Conservation (phyloP, 2,797 vertebrate genomes). For the Acanthopagrus latus region DNA sequence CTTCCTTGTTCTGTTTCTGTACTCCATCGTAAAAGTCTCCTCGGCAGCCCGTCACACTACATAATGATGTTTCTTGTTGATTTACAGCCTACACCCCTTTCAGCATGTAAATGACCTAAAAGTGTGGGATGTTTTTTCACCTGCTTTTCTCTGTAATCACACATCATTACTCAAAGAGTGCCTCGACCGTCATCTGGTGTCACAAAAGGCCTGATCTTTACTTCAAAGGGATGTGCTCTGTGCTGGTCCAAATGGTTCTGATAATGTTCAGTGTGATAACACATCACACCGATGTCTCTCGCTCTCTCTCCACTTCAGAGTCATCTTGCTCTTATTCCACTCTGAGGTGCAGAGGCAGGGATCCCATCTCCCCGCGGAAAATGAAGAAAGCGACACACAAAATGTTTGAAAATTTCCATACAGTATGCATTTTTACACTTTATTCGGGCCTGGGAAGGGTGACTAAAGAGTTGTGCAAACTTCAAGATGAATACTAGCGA, state of each 20-base stretch:
- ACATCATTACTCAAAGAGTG: conserved; percentile 60
- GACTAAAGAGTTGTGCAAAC: background rate
- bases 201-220: conserved; percentile 70
- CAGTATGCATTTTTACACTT: conserved; percentile 7
- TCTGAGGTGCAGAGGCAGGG: background rate
- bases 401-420: conserved; percentile 5
- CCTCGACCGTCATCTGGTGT: conserved; percentile 62
- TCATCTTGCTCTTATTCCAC: conserved; percentile 39
- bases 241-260: conserved; percentile 52
- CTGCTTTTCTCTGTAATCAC: conserved; percentile 60
- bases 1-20: conserved; percentile 18
- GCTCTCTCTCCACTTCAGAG: conserved; percentile 37
- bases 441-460: background rate
- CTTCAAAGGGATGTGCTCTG: conserved; percentile 60
- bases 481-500: conserved; percentile 12
- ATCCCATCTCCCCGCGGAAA: conserved; percentile 8
- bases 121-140: conserved; percentile 60
- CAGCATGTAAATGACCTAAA: conserved; percentile 60
- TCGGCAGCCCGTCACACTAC: conserved; percentile 12
- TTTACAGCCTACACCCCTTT: conserved; percentile 47
- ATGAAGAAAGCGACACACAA: conserved; percentile 14
- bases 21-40: background rate
- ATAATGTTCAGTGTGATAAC: conserved; percentile 63
- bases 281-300: conserved; percentile 51
- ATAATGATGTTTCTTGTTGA: conserved; percentile 29